A percentile compares a stretch with the other conserved stretches of the same genome.
Conservation (phyloP, 2,888 invertebrate genomes). For the Drosophila nr. perissopoda region DNA sequence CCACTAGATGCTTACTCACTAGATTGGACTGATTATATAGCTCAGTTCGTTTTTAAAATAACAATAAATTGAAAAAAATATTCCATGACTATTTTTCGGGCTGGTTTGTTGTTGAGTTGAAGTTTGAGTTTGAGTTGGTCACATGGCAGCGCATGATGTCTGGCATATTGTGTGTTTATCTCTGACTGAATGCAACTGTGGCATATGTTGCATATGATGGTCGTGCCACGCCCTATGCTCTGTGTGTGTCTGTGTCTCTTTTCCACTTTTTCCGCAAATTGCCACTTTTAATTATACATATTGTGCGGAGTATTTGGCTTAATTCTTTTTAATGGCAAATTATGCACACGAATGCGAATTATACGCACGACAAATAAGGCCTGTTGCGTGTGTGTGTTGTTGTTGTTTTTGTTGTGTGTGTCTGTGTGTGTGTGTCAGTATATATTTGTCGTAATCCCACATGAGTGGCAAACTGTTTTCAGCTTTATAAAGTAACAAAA, state of each 20-base stretch:
- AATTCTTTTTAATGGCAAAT: slow-evolving; percentile 66
- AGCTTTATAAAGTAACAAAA: slow-evolving; percentile 30
- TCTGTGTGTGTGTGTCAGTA: slow-evolving; percentile 13
- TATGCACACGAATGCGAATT: slow-evolving; percentile 50
- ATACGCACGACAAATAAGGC: slow-evolving; percentile 51
- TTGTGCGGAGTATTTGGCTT: slow-evolving; percentile 43
- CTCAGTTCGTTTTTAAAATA: background rate
- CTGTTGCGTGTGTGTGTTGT: slow-evolving; percentile 22
- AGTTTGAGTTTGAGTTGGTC: background rate
- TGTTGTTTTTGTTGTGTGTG: background rate
- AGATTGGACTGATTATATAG: background rate
- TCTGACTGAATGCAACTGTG: slow-evolving; percentile 3
- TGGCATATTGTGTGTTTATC: slow-evolving; percentile 14
- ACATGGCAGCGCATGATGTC: slow-evolving; percentile 18
- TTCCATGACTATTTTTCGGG: background rate
- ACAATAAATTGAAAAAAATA: background rate
- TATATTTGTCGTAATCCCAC: slow-evolving; percentile 24
- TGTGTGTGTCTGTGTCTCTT: background rate
- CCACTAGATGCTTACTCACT: background rate
- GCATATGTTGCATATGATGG: slow-evolving; percentile 13
- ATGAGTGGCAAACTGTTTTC: slow-evolving; percentile 32
- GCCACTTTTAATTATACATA: slow-evolving; percentile 62
- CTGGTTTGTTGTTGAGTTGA: background rate
- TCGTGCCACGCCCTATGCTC: slow-evolving; percentile 15
- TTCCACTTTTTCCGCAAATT: slow-evolving; percentile 33